Percentiles rank a stretch among this genome's conserved stretches.
These are phyloP conservation scores for Drosophila kanekoi DNA, from an alignment of 2,888 invertebrate genomes.

Conservation along the genomic window DNA sequence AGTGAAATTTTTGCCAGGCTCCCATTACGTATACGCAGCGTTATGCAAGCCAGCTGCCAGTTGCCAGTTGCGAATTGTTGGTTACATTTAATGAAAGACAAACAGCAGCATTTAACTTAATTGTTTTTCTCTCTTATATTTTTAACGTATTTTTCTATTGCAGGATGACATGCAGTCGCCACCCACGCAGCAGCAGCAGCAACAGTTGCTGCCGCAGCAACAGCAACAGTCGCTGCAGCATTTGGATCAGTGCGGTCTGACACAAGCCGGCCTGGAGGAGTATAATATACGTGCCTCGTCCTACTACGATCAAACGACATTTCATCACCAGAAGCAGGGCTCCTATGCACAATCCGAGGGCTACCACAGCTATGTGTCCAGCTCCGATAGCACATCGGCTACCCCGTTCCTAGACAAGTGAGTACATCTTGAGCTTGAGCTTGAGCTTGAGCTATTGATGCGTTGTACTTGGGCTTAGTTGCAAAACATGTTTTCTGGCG, in stretches of 20 bases:
- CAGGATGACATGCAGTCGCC: conserved; percentile 83
- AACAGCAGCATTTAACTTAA: conserved; percentile 14
- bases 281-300: conserved; percentile 88
- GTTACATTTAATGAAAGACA: conserved; percentile 36
- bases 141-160: conserved; percentile 23
- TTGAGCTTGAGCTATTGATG: background rate
- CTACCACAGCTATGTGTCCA: conserved; percentile 92
- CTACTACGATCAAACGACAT: conserved; percentile 87
- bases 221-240: conserved; percentile 58
- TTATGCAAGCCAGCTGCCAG: conserved; percentile 53
- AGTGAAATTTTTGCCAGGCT: conserved; percentile 45
- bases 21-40: conserved; percentile 58
- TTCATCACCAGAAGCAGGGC: conserved; percentile 89
- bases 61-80: conserved; percentile 24
- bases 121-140: conserved; percentile 25
- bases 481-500: conserved; percentile 60
- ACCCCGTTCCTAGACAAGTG: conserved; percentile 91
- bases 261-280: conserved; percentile 90
- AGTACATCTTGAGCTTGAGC: conserved; percentile 47
- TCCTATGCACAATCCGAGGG: conserved; percentile 93
- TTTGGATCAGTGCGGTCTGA: conserved; percentile 85
- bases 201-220: conserved; percentile 27
- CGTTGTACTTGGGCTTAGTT: conserved; percentile 3
- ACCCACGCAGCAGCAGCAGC: conserved; percentile 52
- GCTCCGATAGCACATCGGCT: conserved; percentile 91